phyloP scores from a whole-genome alignment of 2,888 invertebrate species.

The Ceratothoa steindachneri region DNA sequence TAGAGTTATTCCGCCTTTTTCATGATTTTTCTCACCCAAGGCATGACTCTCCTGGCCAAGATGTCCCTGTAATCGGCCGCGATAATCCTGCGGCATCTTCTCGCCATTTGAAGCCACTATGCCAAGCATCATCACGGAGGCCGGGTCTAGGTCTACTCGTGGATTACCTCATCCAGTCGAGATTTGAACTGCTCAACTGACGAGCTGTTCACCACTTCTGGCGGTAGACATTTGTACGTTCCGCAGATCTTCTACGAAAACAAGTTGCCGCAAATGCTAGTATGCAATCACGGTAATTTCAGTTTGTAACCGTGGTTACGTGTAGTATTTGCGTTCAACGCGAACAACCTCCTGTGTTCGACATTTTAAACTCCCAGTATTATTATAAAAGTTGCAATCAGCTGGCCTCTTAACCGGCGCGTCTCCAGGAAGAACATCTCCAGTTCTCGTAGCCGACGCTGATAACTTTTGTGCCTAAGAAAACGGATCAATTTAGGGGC shows the following conservation, averaged over 20 bases:
- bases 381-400: background rate
- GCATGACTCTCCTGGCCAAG: too few relatives aligned
- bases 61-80: too few relatives aligned
- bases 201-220: background rate
- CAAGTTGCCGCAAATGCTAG: background rate
- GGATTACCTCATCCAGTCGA: too few relatives aligned
- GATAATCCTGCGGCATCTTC: too few relatives aligned
- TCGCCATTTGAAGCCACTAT: too few relatives aligned
- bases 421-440: background rate
- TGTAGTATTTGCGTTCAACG: background rate
- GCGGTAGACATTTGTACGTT: background rate
- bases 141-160: too few relatives aligned
- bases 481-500: background rate
- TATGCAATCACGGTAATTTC: background rate
- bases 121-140: too few relatives aligned
- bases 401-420: background rate
- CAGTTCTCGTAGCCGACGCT: background rate
- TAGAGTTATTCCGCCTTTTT: too few relatives aligned
- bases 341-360: background rate
- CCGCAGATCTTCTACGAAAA: background rate
- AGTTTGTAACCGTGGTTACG: background rate
- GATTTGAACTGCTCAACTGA: background rate
- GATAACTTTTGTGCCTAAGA: background rate
- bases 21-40: too few relatives aligned
- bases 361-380: background rate